Base-by-base conservation (phyloP, 1,140 invertebrate species). In the Centruroides sculpturatus region DNA sequence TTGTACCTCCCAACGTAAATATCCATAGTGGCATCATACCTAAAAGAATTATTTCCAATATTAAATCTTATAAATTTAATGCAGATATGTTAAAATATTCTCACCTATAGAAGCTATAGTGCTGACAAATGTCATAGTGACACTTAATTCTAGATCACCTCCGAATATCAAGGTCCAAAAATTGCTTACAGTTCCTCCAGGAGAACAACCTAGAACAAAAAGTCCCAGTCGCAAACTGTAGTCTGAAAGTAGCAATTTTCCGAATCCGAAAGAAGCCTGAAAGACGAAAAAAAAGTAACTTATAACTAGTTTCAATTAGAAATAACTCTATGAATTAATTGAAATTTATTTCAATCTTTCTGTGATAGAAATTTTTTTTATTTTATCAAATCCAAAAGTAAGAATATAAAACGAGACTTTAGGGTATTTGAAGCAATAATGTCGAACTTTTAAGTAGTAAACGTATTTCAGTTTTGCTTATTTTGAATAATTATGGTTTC, bases 191-290 rank as follows among this genome's bases (percentile, higher is more conserved):
- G 35, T 60, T 47, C 59, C 92, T 36, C 86, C 90, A 11, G 92
- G 92, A 57, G 86, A 83, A 53, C 90, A 86, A 1, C 90, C 92
- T 1, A 87, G 86, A 67, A 92, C 88, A 75, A 95, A 95, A 70
- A 95, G 80, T 0, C 92, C 92, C 64, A 94, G 74, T 61, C 84
- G 82, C 79, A 90, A 79, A 59, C 81, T 80, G 13, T 82, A 75
- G 57, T 79, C 77, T 47, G 82, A 69, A 1, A 83, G 81, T 72
- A 91, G 35, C 35, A 54, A 36, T 36, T 36, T n/a, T 11, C 56
- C 65, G 46, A 66, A 51, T 13, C 60, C 36, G 36, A 65, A 66
- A 11, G 65, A 56, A 41, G 52, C 54, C 65, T 66, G 66, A 13
- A 57, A 13, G 1, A 41, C 8, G 41, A 41, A 41, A 2, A 23